phyloP scores from a whole-genome alignment of 2,113 vertebrate species.

The Osmerus eperlanus region DNA sequence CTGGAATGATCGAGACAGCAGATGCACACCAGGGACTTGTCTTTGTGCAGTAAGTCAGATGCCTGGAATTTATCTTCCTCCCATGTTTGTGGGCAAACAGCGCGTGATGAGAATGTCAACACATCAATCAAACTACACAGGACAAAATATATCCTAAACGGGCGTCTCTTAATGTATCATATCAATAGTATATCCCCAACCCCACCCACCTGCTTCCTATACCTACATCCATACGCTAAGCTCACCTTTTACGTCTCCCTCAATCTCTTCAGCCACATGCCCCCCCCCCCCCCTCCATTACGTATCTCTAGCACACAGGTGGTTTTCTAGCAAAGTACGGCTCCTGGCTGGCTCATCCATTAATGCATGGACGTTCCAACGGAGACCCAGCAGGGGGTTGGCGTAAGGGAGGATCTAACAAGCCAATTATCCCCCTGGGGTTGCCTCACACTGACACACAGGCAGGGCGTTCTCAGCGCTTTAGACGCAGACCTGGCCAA shows the following conservation, averaged over 20 bases:
- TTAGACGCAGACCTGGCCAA: neutral
- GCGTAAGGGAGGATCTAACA: constrained; percentile 41
- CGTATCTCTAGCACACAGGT: constrained; percentile 37
- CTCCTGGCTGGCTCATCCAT: constrained; percentile 42
- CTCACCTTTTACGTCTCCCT: too few relatives aligned
- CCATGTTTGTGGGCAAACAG: constrained; percentile 23
- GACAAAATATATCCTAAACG: too few relatives aligned
- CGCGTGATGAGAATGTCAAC: constrained; percentile 38
- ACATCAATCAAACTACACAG: constrained; percentile 32
- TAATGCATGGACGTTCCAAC: constrained; percentile 46
- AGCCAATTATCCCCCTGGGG: constrained; percentile 45
- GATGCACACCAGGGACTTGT: constrained; percentile 17
- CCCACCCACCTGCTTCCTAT: constrained; percentile 8
- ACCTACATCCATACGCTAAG: too few relatives aligned
- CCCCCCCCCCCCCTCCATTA: too few relatives aligned
- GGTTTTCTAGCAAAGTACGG: constrained; percentile 23
- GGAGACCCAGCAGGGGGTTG: constrained; percentile 23
- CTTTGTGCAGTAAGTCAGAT: constrained; percentile 3
- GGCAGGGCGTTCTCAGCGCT: neutral
- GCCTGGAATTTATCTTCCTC: constrained; percentile 10
- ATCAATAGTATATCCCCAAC: constrained; percentile 21
- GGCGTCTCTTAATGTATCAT: too few relatives aligned
- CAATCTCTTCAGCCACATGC: too few relatives aligned
- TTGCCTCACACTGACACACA: constrained; percentile 18
- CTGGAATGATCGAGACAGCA: constrained; percentile 1